A percentile compares a stretch with the other conserved stretches of the same genome.
Evolutionary conservation across 2,113 vertebrate genomes (phyloP).

Genomic region (Sitta europaea): DNA sequence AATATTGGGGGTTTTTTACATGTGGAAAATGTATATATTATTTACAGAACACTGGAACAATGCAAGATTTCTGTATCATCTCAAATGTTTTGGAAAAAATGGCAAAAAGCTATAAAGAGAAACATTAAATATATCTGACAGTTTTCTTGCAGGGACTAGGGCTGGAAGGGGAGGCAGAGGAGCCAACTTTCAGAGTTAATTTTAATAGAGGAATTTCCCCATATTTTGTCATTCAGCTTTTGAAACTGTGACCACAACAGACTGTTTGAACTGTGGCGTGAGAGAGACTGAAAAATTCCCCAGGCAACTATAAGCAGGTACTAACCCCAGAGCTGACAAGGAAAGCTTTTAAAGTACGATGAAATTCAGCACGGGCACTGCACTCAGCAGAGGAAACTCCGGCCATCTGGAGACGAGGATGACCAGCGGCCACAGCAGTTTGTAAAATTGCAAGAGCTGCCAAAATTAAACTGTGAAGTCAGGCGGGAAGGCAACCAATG

Average conservation of each 20-base stretch:
- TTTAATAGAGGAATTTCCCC: conserved; percentile 80
- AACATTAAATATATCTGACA: background rate
- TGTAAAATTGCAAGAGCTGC: conserved; percentile 53
- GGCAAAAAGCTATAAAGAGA: background rate
- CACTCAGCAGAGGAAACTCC: conserved; percentile 46
- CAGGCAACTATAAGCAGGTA: conserved; percentile 25
- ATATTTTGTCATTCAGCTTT: conserved; percentile 67
- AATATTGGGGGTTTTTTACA: background rate
- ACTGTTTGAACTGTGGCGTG: conserved; percentile 42
- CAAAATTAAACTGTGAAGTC: conserved; percentile 77
- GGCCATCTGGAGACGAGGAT: conserved; percentile 50
- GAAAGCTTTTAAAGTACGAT: background rate
- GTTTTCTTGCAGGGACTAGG: background rate
- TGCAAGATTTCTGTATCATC: background rate
- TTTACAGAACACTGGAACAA: background rate
- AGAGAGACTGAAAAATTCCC: conserved; percentile 50
- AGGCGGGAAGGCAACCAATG: conserved; percentile 64
- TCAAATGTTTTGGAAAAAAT: background rate
- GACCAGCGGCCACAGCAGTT: conserved; percentile 26
- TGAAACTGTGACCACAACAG: conserved; percentile 74
- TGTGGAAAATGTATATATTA: background rate
- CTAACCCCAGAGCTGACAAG: background rate
- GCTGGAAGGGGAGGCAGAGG: conserved; percentile 33
- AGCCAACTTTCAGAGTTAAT: conserved; percentile 68
- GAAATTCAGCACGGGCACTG: background rate